phyloP scores from a whole-genome alignment of 2,113 vertebrate species.

The Tamias sibiricus region DNA sequence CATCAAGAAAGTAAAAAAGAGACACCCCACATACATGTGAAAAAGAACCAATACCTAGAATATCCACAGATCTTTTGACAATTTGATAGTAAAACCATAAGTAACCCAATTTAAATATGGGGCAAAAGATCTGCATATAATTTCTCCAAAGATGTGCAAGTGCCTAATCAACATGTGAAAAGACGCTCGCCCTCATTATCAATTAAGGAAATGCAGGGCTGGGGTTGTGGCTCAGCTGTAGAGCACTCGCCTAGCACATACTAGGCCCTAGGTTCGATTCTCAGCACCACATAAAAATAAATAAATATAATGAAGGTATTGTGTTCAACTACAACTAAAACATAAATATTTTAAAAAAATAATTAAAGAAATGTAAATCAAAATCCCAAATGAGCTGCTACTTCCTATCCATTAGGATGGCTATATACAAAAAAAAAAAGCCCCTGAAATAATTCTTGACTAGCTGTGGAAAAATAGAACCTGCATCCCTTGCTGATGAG shows the following conservation, averaged over 20 bases:
- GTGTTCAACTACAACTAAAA: no score
- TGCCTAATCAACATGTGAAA: neutral
- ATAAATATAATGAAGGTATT: no score
- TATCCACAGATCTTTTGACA: neutral
- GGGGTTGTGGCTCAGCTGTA: no score
- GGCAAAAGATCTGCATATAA: neutral
- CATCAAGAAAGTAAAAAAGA: neutral
- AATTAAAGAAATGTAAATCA: neutral
- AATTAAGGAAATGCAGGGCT: neutral
- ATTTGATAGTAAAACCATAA: neutral
- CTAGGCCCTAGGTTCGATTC: no score
- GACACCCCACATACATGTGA: no score
- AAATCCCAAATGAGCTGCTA: neutral
- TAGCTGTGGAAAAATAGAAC: neutral
- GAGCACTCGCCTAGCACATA: no score
- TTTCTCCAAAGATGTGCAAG: no score
- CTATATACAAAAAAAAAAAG: no score
- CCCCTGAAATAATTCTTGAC: neutral
- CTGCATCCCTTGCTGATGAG: neutral
- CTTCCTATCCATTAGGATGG: neutral
- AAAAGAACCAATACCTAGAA: neutral
- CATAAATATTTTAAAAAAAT: no score
- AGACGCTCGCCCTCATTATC: neutral
- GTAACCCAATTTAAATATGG: neutral
- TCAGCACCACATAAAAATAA: no score